Evolutionary conservation across 1,140 invertebrate genomes (phyloP).

Genomic region (Drosophila baimaii): DNA sequence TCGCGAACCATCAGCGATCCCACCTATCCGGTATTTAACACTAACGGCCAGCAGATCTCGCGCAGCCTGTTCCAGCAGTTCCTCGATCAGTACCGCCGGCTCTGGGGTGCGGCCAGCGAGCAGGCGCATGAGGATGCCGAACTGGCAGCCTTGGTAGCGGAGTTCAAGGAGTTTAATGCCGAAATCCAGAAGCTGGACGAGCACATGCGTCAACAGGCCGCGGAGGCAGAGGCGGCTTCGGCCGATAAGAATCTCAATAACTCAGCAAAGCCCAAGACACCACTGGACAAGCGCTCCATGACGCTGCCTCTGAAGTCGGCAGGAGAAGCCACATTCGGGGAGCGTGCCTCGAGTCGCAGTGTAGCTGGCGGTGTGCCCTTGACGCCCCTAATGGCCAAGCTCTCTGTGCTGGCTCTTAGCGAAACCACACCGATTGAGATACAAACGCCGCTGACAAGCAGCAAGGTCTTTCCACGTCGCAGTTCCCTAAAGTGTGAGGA

Average conservation of each 20-base stretch:
- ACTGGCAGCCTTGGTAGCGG: conserved; percentile 72
- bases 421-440: conserved; percentile 88
- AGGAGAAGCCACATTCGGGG: conserved; percentile 68
- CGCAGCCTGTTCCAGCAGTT: conserved; percentile 89
- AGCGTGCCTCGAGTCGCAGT: conserved; percentile 51
- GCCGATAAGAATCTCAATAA: conserved; percentile 80
- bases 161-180: conserved; percentile 84
- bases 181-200: conserved; percentile 84
- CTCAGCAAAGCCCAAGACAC: conserved; percentile 82
- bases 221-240: conserved; percentile 25
- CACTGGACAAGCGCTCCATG: conserved; percentile 87
- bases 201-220: conserved; percentile 85
- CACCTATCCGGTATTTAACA: conserved; percentile 89
- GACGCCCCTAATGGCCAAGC: conserved; percentile 92
- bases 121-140: conserved; percentile 70
- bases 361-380: conserved; percentile 87
- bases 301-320: conserved; percentile 90
- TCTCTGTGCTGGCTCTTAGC: conserved; percentile 89
- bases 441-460: conserved; percentile 70
- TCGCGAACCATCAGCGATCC: conserved; percentile 91
- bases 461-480: conserved; percentile 71
- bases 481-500: conserved; percentile 79
- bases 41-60: conserved; percentile 89
- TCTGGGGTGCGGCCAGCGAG: conserved; percentile 71
- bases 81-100: conserved; percentile 86